Percentiles rank a stretch among this genome's conserved stretches.
Evolutionary conservation across 2,113 vertebrate species (phyloP).

Genomic region (Asarcornis scutulata): DNA sequence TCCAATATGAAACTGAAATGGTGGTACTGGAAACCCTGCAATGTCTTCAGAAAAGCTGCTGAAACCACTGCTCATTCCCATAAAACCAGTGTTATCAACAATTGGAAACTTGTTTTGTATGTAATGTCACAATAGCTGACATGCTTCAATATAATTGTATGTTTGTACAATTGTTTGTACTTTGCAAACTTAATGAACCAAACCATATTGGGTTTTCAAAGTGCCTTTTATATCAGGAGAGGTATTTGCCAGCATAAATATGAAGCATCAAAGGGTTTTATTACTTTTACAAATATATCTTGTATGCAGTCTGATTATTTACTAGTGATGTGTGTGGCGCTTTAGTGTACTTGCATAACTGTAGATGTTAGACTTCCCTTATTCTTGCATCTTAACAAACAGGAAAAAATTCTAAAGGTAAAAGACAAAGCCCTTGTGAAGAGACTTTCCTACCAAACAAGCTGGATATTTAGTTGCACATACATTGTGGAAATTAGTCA

Average conservation of each 20-base stretch:
- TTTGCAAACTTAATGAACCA: slow-evolving; percentile 83
- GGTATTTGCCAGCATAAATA: slow-evolving; percentile 77
- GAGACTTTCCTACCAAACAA: slow-evolving; percentile 42
- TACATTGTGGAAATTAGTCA: background rate
- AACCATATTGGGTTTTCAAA: slow-evolving; percentile 88
- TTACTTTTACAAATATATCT: slow-evolving; percentile 63
- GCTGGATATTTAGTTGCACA: slow-evolving; percentile 15
- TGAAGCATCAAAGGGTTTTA: slow-evolving; percentile 60
- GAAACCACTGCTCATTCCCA: slow-evolving; percentile 73
- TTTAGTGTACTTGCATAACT: slow-evolving; percentile 48
- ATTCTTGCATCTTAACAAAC: slow-evolving; percentile 46
- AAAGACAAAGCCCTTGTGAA: slow-evolving; percentile 47
- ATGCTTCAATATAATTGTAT: slow-evolving; percentile 71
- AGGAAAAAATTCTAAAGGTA: slow-evolving; percentile 31
- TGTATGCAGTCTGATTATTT: slow-evolving; percentile 64
- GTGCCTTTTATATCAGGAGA: slow-evolving; percentile 84
- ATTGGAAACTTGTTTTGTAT: slow-evolving; percentile 70
- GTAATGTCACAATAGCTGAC: slow-evolving; percentile 75
- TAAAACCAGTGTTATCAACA: slow-evolving; percentile 75
- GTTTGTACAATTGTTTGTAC: slow-evolving; percentile 84
- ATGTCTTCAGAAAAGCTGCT: slow-evolving; percentile 71
- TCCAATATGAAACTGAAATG: slow-evolving; percentile 35
- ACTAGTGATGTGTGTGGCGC: slow-evolving; percentile 4
- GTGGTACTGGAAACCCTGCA: slow-evolving; percentile 63
- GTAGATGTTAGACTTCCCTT: slow-evolving; percentile 56